Evolutionary conservation across 2,888 invertebrate genomes (phyloP).

Genomic region (Zelleria hepariella): DNA sequence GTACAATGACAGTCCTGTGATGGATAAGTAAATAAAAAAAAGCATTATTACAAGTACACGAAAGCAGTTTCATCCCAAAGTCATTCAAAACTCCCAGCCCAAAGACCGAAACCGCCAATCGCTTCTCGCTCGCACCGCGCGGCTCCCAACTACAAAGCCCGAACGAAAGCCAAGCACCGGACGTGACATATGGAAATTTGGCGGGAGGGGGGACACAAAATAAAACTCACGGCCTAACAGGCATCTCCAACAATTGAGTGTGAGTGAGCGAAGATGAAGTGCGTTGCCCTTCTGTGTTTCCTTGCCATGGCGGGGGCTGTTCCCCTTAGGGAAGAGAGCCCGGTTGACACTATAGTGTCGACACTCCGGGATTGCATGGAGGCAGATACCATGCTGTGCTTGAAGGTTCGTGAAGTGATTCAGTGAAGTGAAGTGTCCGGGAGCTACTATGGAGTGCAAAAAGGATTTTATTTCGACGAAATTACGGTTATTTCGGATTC

Average conservation of each 20-base stretch:
- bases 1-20: no score
- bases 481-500: neutral
- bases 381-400: conserved; percentile 77
- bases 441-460: neutral
- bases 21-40: no score
- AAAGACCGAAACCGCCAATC: neutral
- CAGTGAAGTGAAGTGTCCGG: conserved; percentile 32
- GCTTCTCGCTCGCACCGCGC: conserved; percentile 18
- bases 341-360: conserved; percentile 49
- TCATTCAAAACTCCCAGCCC: no score
- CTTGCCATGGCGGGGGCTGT: conserved; percentile 43
- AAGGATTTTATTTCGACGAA: neutral
- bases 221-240: conserved; percentile 53
- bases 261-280: conserved; percentile 47
- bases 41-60: no score
- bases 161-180: conserved; percentile 2
- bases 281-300: conserved; percentile 42
- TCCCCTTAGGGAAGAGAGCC: conserved; percentile 56
- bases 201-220: conserved; percentile 51
- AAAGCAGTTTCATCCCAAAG: no score
- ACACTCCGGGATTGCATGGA: conserved; percentile 78
- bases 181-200: conserved; percentile 55
- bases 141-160: conserved; percentile 5
- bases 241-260: conserved; percentile 57
- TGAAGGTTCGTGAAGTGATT: conserved; percentile 76